Base-by-base conservation (phyloP, 2,113 vertebrate genomes). In the Symphodus melops region DNA sequence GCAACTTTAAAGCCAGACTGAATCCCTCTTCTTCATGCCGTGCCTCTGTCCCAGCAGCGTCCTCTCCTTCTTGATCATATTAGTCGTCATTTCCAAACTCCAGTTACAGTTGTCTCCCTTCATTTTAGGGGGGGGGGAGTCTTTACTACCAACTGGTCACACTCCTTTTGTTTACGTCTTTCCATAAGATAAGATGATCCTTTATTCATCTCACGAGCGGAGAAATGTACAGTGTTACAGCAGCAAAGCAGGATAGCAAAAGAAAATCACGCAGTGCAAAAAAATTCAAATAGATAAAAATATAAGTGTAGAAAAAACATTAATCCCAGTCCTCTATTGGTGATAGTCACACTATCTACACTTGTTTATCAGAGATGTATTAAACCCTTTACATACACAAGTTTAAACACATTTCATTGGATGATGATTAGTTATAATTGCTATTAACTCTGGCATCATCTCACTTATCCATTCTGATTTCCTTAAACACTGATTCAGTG, bases 1-100 rank as follows among this genome's bases (percentile, higher is more conserved):
- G 68, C 68, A 46, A 68, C 77, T 71, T 73, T 78, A 83, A 83
- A 72, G 74, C 23, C 72, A 67, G 71, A 33, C 39, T 33, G n/a
- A 53, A 75, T 25, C 51, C 37, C 16, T 37, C 62, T 6, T 39
- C 52, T 56, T 76, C 20, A 39, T 41, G 62, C 58, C 16, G 1
- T 48, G 13, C 55, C 52, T 28, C 77, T 12, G 51, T 51, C 20
- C 23, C 61, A 59, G 10, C 41, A 23, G 5, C 41, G n/a, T 46
- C 9, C 58, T 21, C 25, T 36, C 44, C 25, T 14, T 48, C 12
- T 54, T 59, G 44, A 52, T 51, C 12, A 13, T 8, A 46, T 68
- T 60, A 42, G 28, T 80, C 68, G 54, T 77, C 16, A 44, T 73
- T 73, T 74, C 16, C 48, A 28, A 14, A 4, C 17, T 39, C 44